Evolutionary conservation across 2,113 vertebrate species (phyloP).

Genomic region (Leptobrachium ailaonicum): DNA sequence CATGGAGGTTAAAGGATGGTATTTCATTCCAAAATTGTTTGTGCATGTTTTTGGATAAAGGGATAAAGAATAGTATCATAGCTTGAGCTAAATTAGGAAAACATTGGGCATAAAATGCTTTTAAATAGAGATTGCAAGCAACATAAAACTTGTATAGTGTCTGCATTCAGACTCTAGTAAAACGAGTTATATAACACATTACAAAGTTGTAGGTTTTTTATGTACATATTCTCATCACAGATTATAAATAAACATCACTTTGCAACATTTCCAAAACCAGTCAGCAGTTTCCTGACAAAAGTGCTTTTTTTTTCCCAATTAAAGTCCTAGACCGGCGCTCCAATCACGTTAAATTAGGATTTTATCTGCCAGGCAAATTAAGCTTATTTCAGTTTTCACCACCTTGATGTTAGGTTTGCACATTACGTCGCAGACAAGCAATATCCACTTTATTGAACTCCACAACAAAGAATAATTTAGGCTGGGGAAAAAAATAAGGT

Average conservation of each 20-base stretch:
- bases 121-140: background rate
- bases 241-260: slow-evolving; percentile 26
- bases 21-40: too few species aligned
- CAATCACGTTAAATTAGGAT: slow-evolving; percentile 9
- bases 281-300: slow-evolving; percentile 21
- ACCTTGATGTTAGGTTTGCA: slow-evolving; percentile 22
- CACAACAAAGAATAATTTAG: background rate
- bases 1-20: too few species aligned
- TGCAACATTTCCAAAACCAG: background rate
- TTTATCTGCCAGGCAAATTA: slow-evolving; percentile 31
- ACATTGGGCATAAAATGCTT: background rate
- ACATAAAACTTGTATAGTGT: background rate
- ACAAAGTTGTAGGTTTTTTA: background rate
- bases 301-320: background rate
- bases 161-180: background rate
- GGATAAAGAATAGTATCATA: too few species aligned
- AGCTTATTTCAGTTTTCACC: slow-evolving; percentile 6
- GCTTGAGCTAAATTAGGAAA: too few species aligned
- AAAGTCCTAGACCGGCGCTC: background rate
- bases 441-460: background rate
- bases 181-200: background rate
- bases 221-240: slow-evolving; percentile 2
- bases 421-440: background rate
- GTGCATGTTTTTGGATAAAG: too few species aligned
- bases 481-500: slow-evolving; percentile 1